A percentile compares a stretch with the other conserved stretches of the same genome.
Evolutionary conservation across 2,113 vertebrate species (phyloP).

Genomic region (Prolemur simus): DNA sequence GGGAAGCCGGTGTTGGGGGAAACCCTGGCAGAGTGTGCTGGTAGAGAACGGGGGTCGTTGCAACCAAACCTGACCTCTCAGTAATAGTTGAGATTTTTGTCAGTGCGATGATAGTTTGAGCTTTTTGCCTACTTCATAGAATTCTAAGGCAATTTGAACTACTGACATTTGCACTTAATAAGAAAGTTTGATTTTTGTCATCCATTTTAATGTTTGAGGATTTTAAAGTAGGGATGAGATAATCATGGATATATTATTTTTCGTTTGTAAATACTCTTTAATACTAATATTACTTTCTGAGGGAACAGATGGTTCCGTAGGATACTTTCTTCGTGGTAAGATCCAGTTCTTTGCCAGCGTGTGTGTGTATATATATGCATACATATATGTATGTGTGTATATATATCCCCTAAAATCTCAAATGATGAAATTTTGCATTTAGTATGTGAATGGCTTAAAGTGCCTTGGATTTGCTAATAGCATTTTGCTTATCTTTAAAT

Average conservation of each 20-base stretch:
- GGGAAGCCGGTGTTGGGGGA: neutral
- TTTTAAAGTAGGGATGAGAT: neutral
- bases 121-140: neutral
- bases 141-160: neutral
- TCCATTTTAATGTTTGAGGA: neutral
- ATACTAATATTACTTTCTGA: neutral
- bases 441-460: neutral
- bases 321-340: neutral
- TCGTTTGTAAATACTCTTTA: neutral
- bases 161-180: neutral
- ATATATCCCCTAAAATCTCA: neutral
- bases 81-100: neutral
- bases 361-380: neutral
- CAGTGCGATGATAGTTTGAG: neutral
- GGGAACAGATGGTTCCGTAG: neutral
- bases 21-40: neutral
- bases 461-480: conserved; percentile 14
- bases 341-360: neutral
- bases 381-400: neutral
- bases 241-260: neutral
- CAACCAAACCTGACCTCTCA: neutral
- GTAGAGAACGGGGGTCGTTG: neutral
- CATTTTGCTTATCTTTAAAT: conserved; percentile 39
- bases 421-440: neutral
- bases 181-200: conserved; percentile 12